phyloP scores from a whole-genome alignment of 2,113 vertebrate genomes.

The Lophochroa leadbeateri region DNA sequence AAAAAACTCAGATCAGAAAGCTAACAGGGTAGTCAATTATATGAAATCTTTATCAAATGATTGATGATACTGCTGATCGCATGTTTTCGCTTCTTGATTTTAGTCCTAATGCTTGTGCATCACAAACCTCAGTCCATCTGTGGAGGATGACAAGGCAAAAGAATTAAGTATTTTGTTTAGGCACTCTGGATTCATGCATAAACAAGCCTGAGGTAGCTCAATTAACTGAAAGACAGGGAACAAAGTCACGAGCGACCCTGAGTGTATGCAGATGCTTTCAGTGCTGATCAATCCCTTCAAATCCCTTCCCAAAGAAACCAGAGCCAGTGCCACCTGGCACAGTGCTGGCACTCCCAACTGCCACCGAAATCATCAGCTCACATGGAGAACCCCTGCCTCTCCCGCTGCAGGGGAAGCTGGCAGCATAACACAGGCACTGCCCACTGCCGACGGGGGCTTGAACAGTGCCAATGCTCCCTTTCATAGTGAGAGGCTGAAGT shows the following conservation, averaged over 20 bases:
- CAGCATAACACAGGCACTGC: neutral
- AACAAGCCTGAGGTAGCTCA: neutral
- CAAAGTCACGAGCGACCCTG: neutral
- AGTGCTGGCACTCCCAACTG: neutral
- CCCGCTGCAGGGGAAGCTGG: neutral
- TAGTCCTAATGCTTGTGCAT: neutral
- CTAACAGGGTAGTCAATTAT: neutral
- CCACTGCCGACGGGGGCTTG: neutral
- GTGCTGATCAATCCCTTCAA: neutral
- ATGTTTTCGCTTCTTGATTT: neutral
- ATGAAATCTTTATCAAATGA: neutral
- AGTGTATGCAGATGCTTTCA: neutral
- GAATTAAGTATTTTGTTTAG: neutral
- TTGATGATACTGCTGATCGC: neutral
- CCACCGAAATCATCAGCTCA: neutral
- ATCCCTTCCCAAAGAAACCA: neutral
- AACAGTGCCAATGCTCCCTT: neutral
- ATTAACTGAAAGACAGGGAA: neutral
- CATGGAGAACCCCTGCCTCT: neutral
- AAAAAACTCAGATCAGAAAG: neutral
- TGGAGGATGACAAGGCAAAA: neutral
- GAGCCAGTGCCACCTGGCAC: neutral
- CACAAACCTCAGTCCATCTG: neutral
- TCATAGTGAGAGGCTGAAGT: accelerated
- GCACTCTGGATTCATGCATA: neutral